These are phyloP conservation scores for Hybognathus amarus DNA, from an alignment of 2,797 vertebrate genomes.

Conservation along the genomic window DNA sequence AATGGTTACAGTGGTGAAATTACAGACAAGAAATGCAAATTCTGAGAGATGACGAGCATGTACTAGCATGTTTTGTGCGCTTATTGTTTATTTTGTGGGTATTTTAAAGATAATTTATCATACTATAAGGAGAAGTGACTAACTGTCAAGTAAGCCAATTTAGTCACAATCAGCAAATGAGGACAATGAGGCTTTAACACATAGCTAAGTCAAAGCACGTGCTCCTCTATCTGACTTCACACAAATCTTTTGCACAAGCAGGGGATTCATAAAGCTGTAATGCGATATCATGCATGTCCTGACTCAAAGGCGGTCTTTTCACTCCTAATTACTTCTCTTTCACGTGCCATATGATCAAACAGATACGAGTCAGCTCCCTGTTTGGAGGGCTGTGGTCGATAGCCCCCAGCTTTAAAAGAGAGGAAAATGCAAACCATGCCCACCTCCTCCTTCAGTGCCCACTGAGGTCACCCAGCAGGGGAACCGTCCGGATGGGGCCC, in stretches of 20 bases:
- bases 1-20: not conserved
- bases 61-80: not conserved
- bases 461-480: conserved; percentile 28
- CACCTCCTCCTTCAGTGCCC: conserved; percentile 33
- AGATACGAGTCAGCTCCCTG: conserved; percentile 20
- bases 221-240: conserved; percentile 8
- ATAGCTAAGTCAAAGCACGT: not conserved
- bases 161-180: not conserved
- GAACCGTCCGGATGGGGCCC: not conserved
- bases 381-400: conserved; percentile 28
- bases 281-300: conserved; percentile 29
- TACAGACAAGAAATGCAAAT: not conserved
- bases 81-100: not conserved
- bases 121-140: not conserved
- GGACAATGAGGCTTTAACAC: conserved; percentile 1
- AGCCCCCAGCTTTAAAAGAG: conserved; percentile 29
- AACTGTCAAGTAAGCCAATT: not conserved
- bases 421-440: conserved; percentile 52
- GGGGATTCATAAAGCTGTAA: conserved; percentile 38
- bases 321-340: conserved; percentile 41
- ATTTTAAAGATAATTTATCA: not conserved
- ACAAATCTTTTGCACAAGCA: conserved; percentile 28
- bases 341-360: conserved; percentile 37
- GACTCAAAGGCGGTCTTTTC: conserved; percentile 39
- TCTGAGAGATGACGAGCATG: not conserved